These are phyloP conservation scores for Andrena minutula DNA, from an alignment of 2,888 invertebrate genomes.

Conservation along the genomic window DNA sequence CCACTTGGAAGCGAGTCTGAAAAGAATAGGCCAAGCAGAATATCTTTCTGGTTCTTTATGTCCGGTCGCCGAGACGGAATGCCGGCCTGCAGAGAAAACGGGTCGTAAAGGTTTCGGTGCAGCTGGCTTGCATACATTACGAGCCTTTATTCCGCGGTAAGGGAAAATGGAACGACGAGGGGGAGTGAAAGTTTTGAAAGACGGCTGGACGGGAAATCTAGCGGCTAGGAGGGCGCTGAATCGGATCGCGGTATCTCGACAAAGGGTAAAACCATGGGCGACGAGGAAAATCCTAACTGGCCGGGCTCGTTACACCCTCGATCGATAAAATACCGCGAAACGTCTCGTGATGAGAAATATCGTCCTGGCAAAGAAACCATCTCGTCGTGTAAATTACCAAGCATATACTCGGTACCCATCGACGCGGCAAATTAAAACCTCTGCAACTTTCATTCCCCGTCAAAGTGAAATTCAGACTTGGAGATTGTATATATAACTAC, in stretches of 20 bases:
- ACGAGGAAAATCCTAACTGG: conserved; percentile 23
- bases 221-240: conserved; percentile 43
- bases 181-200: conserved; percentile 56
- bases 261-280: conserved; percentile 48
- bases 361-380: neutral
- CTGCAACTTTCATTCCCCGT: neutral
- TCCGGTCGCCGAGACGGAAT: conserved; percentile 56
- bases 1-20: conserved; percentile 42
- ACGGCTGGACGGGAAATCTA: conserved; percentile 30
- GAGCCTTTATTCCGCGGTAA: conserved; percentile 54
- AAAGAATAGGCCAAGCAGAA: conserved; percentile 61
- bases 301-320: neutral
- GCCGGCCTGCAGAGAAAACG: conserved; percentile 42
- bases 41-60: conserved; percentile 69
- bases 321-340: neutral
- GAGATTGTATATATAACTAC: too few species aligned
- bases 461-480: too few species aligned
- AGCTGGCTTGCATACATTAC: conserved; percentile 67
- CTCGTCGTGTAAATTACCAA: neutral
- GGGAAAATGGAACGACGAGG: conserved; percentile 51
- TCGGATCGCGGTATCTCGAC: conserved; percentile 52
- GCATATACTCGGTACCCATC: neutral
- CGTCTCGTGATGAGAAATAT: neutral
- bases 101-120: conserved; percentile 60
- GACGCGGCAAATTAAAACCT: neutral